Percentiles rank a stretch among this genome's conserved stretches.
phyloP scores from a whole-genome alignment of 2,888 invertebrate species.

The Tetanocera ferruginea region DNA sequence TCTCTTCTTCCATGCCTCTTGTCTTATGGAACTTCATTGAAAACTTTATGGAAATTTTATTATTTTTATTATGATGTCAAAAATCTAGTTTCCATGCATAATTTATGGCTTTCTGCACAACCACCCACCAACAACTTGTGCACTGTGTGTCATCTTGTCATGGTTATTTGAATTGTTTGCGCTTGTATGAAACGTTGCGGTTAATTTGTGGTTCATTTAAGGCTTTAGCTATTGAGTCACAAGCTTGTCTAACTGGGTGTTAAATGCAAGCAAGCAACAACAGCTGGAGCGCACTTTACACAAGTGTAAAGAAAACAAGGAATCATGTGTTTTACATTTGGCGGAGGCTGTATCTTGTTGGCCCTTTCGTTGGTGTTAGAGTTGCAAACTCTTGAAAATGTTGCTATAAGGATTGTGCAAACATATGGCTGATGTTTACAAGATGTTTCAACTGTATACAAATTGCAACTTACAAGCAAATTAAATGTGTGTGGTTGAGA shows the following conservation, averaged over 20 bases:
- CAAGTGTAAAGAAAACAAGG: neutral
- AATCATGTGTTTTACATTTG: neutral
- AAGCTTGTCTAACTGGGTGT: neutral
- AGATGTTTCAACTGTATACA: neutral
- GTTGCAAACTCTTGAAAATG: neutral
- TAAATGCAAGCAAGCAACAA: neutral
- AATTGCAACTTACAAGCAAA: neutral
- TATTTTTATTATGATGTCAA: neutral
- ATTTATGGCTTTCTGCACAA: neutral
- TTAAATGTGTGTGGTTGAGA: neutral
- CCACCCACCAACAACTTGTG: too few relatives aligned
- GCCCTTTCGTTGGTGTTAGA: neutral
- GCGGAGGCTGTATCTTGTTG: neutral
- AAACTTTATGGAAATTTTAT: neutral
- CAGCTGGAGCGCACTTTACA: neutral
- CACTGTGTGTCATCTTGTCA: too few relatives aligned
- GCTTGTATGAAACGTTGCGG: neutral
- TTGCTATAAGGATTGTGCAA: neutral
- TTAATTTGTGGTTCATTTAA: conserved; percentile 7
- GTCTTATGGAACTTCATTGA: neutral
- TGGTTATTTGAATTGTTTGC: too few relatives aligned
- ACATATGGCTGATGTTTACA: conserved; percentile 5
- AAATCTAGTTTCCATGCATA: neutral
- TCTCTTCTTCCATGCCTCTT: neutral
- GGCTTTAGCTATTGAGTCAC: neutral